Conservation (phyloP, 2,797 vertebrate species). For the Eptatretus atami region DNA sequence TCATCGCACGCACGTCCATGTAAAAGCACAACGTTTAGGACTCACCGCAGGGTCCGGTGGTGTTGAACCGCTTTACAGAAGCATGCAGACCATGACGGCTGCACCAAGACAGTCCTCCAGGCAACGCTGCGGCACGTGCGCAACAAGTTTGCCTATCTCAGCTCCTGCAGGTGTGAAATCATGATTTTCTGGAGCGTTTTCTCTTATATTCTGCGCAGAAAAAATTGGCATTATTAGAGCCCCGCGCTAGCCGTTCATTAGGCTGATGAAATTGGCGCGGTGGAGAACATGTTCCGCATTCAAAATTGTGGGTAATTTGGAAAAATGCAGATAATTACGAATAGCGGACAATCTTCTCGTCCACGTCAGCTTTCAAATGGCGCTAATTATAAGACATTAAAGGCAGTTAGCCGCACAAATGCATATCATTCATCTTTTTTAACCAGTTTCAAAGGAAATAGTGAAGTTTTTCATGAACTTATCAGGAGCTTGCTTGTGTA, state of each 20-base stretch:
- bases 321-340: constrained; percentile 6
- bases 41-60: too few relatives aligned
- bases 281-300: constrained; percentile 6
- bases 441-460: too few relatives aligned
- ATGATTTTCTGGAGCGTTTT: constrained; percentile 5
- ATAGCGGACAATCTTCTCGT: constrained; percentile 6
- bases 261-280: constrained; percentile 5
- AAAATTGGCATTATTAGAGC: constrained; percentile 4
- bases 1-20: too few relatives aligned
- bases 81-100: too few relatives aligned
- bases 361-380: constrained; percentile 5
- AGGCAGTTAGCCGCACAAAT: constrained; percentile 1
- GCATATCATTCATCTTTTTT: too few relatives aligned
- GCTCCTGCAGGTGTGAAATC: constrained; percentile 4
- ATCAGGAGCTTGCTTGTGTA: too few relatives aligned
- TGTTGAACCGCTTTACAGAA: too few relatives aligned
- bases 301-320: constrained; percentile 5
- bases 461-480: too few relatives aligned
- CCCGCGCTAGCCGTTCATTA: constrained; percentile 4
- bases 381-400: constrained; percentile 6
- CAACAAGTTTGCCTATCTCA: too few relatives aligned
- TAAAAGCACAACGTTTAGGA: too few relatives aligned
- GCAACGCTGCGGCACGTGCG: too few relatives aligned
- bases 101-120: too few relatives aligned
- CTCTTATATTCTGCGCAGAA: constrained; percentile 1